These are phyloP conservation scores for Palythoa caribaeorum DNA, from an alignment of 92 coral and sea anemone species.

Conservation along the genomic window DNA sequence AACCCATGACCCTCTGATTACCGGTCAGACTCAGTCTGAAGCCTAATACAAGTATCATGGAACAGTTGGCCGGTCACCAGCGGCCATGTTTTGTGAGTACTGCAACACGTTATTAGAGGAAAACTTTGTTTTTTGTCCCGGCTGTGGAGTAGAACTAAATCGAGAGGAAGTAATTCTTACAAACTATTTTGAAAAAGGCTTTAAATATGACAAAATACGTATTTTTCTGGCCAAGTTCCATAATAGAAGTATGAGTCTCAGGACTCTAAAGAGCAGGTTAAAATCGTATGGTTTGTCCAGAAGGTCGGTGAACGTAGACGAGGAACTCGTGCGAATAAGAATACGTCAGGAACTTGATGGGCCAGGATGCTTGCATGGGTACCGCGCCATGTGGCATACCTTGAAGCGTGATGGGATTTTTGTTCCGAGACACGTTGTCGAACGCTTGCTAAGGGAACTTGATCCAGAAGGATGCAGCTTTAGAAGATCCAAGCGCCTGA, in stretches of 20 bases:
- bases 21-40: no score
- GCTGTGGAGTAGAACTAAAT: constrained; percentile 17
- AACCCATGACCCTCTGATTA: no score
- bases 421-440: constrained; percentile 33
- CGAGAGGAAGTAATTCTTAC: constrained; percentile 24
- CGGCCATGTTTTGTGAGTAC: constrained; percentile 32
- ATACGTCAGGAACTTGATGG: constrained; percentile 37
- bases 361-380: constrained; percentile 24
- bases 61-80: constrained; percentile 3
- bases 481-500: constrained; percentile 2
- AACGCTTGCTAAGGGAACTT: constrained; percentile 25
- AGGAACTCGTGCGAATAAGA: constrained; percentile 24
- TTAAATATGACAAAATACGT: constrained; percentile 26
- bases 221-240: constrained; percentile 5
- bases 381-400: constrained; percentile 33
- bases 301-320: constrained; percentile 25
- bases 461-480: constrained; percentile 1
- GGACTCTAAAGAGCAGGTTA: constrained; percentile 33
- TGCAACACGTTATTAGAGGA: constrained; percentile 28
- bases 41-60: neutral
- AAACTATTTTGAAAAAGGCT: constrained; percentile 31
- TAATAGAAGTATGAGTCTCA: constrained; percentile 21
- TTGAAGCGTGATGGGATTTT: constrained; percentile 12
- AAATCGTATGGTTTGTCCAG: constrained; percentile 29
- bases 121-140: constrained; percentile 22